phyloP scores from a whole-genome alignment of 2,797 vertebrate genomes.

The Botia kubotai region DNA sequence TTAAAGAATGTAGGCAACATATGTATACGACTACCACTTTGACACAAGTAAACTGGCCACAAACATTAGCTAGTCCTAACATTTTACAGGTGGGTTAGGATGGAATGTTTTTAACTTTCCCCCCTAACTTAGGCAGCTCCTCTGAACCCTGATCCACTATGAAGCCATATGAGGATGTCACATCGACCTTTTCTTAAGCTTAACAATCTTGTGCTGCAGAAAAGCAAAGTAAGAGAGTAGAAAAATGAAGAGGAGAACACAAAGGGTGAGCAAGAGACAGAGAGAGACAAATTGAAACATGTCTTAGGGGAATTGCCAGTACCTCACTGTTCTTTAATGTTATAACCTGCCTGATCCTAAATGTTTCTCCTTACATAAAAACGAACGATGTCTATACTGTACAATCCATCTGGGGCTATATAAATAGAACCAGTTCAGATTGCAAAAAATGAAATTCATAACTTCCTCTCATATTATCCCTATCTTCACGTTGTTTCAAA shows the following conservation, averaged over 20 bases:
- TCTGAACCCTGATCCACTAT: slow-evolving; percentile 32
- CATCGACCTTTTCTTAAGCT: slow-evolving; percentile 43
- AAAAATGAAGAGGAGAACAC: slow-evolving; percentile 59
- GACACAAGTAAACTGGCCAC: slow-evolving; percentile 34
- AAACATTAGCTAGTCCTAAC: slow-evolving; percentile 38
- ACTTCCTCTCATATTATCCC: neutral
- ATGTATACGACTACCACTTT: slow-evolving; percentile 19
- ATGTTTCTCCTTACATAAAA: slow-evolving; percentile 35
- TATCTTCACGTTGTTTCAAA: neutral
- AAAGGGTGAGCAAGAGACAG: slow-evolving; percentile 63
- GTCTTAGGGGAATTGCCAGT: slow-evolving; percentile 72
- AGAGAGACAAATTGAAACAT: slow-evolving; percentile 78
- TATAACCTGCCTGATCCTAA: slow-evolving; percentile 70
- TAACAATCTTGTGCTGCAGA: slow-evolving; percentile 58
- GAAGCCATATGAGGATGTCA: slow-evolving; percentile 29
- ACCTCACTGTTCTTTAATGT: slow-evolving; percentile 68
- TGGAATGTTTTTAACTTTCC: slow-evolving; percentile 67
- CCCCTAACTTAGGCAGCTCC: slow-evolving; percentile 27
- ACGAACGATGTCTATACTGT: slow-evolving; percentile 1
- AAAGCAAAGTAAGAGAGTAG: slow-evolving; percentile 63
- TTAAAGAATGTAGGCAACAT: slow-evolving; percentile 42
- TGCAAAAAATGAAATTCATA: neutral
- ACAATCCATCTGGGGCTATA: neutral
- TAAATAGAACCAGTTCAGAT: slow-evolving; percentile 7
- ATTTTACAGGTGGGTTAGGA: slow-evolving; percentile 60